Conservation (phyloP, 2,797 vertebrate species). For the Gymnothorax reevesii region DNA sequence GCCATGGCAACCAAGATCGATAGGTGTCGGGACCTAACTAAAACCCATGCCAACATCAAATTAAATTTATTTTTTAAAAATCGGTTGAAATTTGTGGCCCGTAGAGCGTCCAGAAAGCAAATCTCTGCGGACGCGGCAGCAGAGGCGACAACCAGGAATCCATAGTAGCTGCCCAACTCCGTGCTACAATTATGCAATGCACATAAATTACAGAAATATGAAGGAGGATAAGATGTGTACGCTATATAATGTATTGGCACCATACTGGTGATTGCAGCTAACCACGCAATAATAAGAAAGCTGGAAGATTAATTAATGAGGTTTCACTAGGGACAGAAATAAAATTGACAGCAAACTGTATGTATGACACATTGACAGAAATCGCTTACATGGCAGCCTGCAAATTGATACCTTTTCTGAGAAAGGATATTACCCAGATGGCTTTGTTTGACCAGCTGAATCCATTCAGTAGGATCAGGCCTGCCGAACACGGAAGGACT, state of each 20-base stretch:
- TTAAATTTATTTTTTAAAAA: no score
- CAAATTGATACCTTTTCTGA: conserved; percentile 28
- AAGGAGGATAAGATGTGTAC: neutral
- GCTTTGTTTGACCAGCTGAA: conserved; percentile 9
- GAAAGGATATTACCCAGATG: neutral
- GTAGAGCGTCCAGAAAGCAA: no score
- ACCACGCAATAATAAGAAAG: neutral
- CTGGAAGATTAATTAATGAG: neutral
- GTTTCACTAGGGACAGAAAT: neutral
- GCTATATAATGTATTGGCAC: neutral
- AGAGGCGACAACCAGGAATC: no score
- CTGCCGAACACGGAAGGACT: conserved; percentile 19
- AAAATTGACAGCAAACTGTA: conserved; percentile 3
- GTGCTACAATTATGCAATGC: neutral
- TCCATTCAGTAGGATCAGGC: neutral
- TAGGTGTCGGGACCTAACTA: no score
- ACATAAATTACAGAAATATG: neutral
- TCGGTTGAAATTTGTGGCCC: no score
- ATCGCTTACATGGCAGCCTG: conserved; percentile 19
- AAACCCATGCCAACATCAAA: no score
- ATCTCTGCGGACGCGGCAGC: no score
- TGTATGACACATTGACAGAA: neutral
- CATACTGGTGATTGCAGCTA: neutral
- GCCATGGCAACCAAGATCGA: no score
- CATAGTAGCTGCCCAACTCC: no score